These are phyloP conservation scores for Hyalella azteca DNA, from an alignment of 2,888 invertebrate genomes.

Conservation along the genomic window DNA sequence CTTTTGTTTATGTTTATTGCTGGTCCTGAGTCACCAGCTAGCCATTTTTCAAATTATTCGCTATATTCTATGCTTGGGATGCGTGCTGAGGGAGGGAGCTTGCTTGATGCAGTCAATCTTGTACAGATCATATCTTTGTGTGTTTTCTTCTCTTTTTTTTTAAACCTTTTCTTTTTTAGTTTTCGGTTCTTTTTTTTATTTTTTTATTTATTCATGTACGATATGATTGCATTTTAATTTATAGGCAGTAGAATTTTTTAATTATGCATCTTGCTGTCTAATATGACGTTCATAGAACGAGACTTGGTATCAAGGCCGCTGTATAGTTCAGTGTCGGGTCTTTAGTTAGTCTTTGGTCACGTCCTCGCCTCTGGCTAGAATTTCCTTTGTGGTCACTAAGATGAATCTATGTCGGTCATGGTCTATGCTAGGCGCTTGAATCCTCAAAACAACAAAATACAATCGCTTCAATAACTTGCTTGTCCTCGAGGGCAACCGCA, in stretches of 20 bases:
- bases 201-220: not conserved
- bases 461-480: slow-evolving; percentile 10
- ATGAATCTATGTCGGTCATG: slow-evolving; percentile 3
- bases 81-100: slow-evolving; percentile 7
- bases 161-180: not conserved
- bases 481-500: not conserved
- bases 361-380: too few relatives aligned
- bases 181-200: not conserved
- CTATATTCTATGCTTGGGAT: not conserved
- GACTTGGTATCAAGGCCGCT: too few relatives aligned
- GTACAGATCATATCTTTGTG: not conserved
- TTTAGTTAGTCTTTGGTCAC: too few relatives aligned
- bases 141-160: not conserved
- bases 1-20: too few relatives aligned
- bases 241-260: not conserved
- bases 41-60: too few relatives aligned
- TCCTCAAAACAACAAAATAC: not conserved
- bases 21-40: too few relatives aligned
- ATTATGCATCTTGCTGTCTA: not conserved
- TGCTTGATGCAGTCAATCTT: too few relatives aligned
- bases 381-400: not conserved
- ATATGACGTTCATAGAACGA: too few relatives aligned
- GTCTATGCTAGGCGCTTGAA: slow-evolving; percentile 26
- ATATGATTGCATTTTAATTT: not conserved
- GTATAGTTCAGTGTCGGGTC: too few relatives aligned